These are phyloP conservation scores for Melierax canorus DNA, from an alignment of 2,113 vertebrate species.

Conservation along the genomic window DNA sequence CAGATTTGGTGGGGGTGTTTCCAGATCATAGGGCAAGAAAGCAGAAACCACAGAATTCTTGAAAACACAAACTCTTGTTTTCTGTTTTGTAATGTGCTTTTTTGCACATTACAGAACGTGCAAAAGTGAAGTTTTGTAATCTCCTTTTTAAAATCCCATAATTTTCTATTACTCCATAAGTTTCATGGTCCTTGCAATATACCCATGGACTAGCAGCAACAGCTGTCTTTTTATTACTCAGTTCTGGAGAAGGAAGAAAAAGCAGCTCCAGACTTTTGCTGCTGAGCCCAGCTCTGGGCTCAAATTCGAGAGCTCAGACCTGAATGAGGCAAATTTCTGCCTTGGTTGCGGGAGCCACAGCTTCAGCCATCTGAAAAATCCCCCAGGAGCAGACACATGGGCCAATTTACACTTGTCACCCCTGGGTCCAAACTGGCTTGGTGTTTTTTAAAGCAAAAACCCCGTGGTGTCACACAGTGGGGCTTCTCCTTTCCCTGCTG, in stretches of 20 bases:
- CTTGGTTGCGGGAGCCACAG: neutral
- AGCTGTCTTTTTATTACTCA: neutral
- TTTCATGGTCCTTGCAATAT: rapidly evolving
- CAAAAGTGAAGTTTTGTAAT: neutral
- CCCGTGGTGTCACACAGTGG: rapidly evolving
- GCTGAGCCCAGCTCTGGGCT: neutral
- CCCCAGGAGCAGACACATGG: rapidly evolving
- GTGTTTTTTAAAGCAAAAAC: neutral
- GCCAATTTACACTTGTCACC: rapidly evolving
- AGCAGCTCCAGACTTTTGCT: neutral
- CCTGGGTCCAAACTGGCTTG: neutral
- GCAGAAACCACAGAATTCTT: neutral
- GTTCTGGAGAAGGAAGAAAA: neutral
- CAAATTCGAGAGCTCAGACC: neutral
- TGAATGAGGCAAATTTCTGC: neutral
- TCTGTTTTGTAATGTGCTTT: neutral
- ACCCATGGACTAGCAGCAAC: neutral
- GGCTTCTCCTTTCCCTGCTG: neutral
- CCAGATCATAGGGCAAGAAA: neutral
- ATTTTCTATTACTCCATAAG: neutral
- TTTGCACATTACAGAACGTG: no score
- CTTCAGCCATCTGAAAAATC: neutral
- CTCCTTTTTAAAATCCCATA: neutral
- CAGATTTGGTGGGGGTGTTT: neutral
- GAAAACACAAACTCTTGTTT: neutral